Evolutionary conservation across 1,140 invertebrate genomes (phyloP).

Genomic region (Brachionus plicatilis): DNA sequence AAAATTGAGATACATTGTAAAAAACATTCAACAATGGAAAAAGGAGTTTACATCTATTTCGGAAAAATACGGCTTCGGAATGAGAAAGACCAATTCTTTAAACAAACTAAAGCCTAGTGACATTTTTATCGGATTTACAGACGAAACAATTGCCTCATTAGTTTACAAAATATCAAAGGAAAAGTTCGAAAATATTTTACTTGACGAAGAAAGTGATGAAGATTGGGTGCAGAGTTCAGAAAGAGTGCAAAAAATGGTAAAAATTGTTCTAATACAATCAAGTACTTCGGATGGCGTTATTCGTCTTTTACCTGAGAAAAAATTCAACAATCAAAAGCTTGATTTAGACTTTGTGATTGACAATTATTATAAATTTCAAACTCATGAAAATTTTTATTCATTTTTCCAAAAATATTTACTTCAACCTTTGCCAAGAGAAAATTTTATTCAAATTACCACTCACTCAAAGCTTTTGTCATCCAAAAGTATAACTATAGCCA

Average conservation of each 20-base stretch:
- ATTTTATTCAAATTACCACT: slow-evolving; percentile 43
- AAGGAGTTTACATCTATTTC: slow-evolving; percentile 43
- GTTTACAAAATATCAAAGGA: slow-evolving; percentile 44
- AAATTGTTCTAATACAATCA: slow-evolving; percentile 45
- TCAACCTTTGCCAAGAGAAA: neutral
- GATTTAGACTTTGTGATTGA: neutral
- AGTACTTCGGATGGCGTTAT: slow-evolving; percentile 8
- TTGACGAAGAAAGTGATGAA: neutral
- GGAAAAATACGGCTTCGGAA: neutral
- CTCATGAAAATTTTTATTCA: slow-evolving; percentile 1
- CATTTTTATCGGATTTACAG: slow-evolving; percentile 45
- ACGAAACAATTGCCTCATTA: slow-evolving; percentile 47
- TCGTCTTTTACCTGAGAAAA: neutral
- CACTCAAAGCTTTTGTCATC: slow-evolving; percentile 41
- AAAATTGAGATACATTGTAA: slow-evolving; percentile 43
- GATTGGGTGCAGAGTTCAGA: neutral
- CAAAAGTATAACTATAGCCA: neutral
- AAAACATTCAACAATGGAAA: slow-evolving; percentile 46
- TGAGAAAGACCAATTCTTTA: neutral
- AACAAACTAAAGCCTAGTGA: neutral
- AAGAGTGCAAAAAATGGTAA: slow-evolving; percentile 42
- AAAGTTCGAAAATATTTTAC: neutral
- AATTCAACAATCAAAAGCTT: neutral
- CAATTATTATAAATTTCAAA: neutral
- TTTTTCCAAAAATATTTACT: slow-evolving; percentile 22